These are phyloP conservation scores for Baccha elongata DNA, from an alignment of 2,888 invertebrate genomes.

Conservation along the genomic window DNA sequence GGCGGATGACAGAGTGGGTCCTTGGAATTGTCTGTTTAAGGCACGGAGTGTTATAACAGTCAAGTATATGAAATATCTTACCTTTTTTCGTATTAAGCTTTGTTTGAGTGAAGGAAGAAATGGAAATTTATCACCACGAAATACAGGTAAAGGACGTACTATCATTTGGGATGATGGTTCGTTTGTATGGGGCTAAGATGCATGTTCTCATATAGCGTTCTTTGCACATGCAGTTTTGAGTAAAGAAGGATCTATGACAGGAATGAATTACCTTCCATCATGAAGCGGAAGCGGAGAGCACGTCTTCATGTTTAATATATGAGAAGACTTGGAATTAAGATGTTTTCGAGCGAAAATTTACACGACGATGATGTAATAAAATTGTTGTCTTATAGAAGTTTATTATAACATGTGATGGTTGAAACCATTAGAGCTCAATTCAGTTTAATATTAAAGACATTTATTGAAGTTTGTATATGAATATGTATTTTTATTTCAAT, in stretches of 20 bases:
- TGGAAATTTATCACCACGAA: constrained; percentile 61
- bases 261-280: constrained; percentile 12
- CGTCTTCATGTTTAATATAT: neutral
- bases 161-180: neutral
- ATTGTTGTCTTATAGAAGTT: too few relatives aligned
- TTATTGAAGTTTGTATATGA: too few relatives aligned
- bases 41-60: constrained; percentile 12
- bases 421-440: too few relatives aligned
- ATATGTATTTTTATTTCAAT: too few relatives aligned
- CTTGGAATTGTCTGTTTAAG: constrained; percentile 39
- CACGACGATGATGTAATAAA: too few relatives aligned
- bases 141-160: neutral
- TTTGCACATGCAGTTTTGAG: constrained; percentile 5
- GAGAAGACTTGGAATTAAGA: neutral
- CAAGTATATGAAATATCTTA: constrained; percentile 42
- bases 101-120: constrained; percentile 62
- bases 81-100: constrained; percentile 24
- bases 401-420: too few relatives aligned
- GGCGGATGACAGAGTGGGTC: constrained; percentile 15
- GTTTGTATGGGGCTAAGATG: neutral
- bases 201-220: neutral
- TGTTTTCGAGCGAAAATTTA: neutral
- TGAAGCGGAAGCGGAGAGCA: neutral
- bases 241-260: constrained; percentile 17
- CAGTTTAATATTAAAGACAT: too few relatives aligned